Evolutionary conservation across 2,888 invertebrate species (phyloP), one percentile per base, ranked within the genome.

Genomic region (Leucoptera coffeella): DNA sequence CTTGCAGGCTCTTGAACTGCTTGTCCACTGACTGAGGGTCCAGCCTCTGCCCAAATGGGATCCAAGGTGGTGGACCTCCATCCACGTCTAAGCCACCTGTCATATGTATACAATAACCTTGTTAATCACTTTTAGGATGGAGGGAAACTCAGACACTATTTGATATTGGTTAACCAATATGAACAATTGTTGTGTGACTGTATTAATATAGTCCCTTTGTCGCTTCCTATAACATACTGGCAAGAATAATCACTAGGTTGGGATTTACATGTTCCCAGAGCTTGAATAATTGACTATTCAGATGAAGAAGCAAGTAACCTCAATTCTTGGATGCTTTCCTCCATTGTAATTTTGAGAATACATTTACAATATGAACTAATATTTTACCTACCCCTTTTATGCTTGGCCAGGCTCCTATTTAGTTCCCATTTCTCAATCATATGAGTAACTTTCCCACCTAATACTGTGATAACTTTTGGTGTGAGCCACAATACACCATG

Each of bases 351-450:
- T n/a, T n/a, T n/a, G n/a, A n/a, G n/a, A n/a, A n/a, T n/a, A n/a
- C n/a, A n/a, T n/a, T n/a, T n/a, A n/a, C n/a, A n/a, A n/a, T n/a
- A n/a, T n/a, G n/a, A n/a, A n/a, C n/a, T n/a, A n/a, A n/a, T n/a
- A n/a, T n/a, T n/a, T n/a, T n/a, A 31, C 47, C 49, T 35, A 64
- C 74, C 73, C 50, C 74, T 58, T 3, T 78, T 76, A 43, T 79
- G 80, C 43, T 78, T 79, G 4, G 76, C 74, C 39, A 81, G 59
- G 36, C 78, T 77, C 39, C 80, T 51, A 25, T 72, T 81, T 25
- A 88, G 50, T 47, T 89, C 85, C 93, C 94, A 94, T 53, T 89
- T 91, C 39, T 93, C 92, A 33, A 85, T 82, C 45, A 94, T 73
- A 35, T 78, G 77, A 4, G 79, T 65, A 1, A 94, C 94, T 44